Conservation (phyloP, 2,797 vertebrate species). For the Alca torda region DNA sequence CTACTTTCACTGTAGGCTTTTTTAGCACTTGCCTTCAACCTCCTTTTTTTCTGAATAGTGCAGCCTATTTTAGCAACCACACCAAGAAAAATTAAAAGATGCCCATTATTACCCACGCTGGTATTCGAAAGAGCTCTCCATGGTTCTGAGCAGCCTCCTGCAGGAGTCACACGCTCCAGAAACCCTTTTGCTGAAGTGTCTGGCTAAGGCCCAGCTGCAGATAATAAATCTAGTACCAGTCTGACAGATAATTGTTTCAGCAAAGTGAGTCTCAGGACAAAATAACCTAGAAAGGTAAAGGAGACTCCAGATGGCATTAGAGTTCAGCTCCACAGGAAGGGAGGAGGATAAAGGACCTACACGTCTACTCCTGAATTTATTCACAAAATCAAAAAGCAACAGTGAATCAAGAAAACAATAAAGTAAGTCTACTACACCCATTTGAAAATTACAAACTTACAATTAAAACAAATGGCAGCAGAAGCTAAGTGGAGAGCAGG, state of each 20-base stretch:
- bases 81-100: neutral
- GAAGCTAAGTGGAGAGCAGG: neutral
- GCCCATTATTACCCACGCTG: rapidly evolving
- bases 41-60: neutral
- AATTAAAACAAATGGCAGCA: neutral
- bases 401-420: neutral
- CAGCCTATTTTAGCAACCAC: neutral
- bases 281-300: neutral
- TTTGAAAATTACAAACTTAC: neutral
- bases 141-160: neutral
- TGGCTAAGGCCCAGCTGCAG: neutral
- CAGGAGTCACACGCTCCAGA: rapidly evolving
- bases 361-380: neutral
- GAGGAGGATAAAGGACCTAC: neutral
- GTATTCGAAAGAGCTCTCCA: constrained; percentile 3
- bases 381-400: neutral
- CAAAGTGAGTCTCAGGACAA: neutral
- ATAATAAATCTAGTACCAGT: neutral
- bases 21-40: neutral
- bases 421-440: neutral
- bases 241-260: neutral
- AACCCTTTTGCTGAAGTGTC: no score
- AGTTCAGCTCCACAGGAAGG: neutral
- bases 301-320: neutral
- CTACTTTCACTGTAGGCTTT: neutral